Conservation (phyloP, 2,888 invertebrate genomes). For the Orthosia gracilis region DNA sequence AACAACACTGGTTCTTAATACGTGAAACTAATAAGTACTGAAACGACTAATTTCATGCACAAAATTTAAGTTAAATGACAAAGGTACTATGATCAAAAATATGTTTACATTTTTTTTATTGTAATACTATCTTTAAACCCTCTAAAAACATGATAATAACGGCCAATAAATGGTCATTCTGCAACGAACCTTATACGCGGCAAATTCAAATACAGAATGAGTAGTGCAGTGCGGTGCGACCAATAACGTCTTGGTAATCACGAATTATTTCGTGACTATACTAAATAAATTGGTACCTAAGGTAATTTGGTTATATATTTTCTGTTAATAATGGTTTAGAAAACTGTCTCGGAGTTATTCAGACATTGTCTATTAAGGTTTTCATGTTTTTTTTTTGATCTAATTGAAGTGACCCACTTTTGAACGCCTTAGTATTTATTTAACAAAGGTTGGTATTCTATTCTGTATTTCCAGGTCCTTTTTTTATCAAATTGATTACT, state of each 20-base stretch:
- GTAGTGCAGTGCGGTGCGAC: conserved; percentile 25
- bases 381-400: background rate
- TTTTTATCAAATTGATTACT: background rate
- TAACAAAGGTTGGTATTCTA: conserved; percentile 1
- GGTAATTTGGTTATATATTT: background rate
- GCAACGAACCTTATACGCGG: conserved; percentile 60
- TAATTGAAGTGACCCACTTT: conserved; percentile 13
- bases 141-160: conserved; percentile 8
- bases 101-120: background rate
- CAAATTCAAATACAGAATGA: conserved; percentile 68
- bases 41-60: conserved; percentile 46
- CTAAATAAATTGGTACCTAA: background rate
- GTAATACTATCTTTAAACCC: background rate
- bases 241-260: background rate
- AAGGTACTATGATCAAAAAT: background rate
- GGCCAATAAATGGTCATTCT: conserved; percentile 30
- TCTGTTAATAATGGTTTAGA: background rate
- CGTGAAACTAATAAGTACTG: conserved; percentile 49
- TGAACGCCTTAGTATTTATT: background rate
- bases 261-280: conserved; percentile 7
- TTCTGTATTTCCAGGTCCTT: background rate
- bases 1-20: conserved; percentile 46
- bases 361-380: background rate
- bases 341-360: background rate
- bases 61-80: background rate